Conservation (phyloP, 2,113 vertebrate species). For the Esox niger region DNA sequence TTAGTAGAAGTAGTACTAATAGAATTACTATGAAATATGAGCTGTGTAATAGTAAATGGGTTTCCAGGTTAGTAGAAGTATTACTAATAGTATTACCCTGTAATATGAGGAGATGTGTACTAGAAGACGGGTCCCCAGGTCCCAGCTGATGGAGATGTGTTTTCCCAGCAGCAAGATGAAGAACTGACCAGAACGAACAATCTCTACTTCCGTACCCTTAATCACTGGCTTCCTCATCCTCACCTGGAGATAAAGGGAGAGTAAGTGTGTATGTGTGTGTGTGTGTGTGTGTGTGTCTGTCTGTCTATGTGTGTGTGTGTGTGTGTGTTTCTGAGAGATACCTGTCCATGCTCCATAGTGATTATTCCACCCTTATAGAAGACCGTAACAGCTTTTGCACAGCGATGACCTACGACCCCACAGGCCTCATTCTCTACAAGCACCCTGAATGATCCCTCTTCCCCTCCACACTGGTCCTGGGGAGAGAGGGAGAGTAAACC, state of each 20-base stretch:
- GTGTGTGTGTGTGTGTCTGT: constrained; percentile 7
- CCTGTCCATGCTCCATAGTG: constrained; percentile 80
- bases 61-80: neutral
- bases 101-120: constrained; percentile 82
- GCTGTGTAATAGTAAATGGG: neutral
- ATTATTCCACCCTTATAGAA: constrained; percentile 82
- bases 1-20: no score
- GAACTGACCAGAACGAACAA: constrained; percentile 83
- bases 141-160: constrained; percentile 85
- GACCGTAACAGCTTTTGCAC: constrained; percentile 82
- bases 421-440: constrained; percentile 89
- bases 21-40: neutral
- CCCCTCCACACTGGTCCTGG: constrained; percentile 84
- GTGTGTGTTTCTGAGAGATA: constrained; percentile 41
- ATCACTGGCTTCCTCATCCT: constrained; percentile 78
- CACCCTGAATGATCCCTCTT: constrained; percentile 84
- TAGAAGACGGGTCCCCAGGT: constrained; percentile 77
- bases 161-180: constrained; percentile 82
- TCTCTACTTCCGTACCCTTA: constrained; percentile 77
- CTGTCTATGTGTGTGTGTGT: neutral
- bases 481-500: constrained; percentile 6
- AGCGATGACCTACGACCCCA: constrained; percentile 79
- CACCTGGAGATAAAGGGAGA: constrained; percentile 70
- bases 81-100: constrained; percentile 67
- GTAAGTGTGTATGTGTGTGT: neutral